Conservation (phyloP, 92 coral and sea anemone species). For the Bergia sp. region DNA sequence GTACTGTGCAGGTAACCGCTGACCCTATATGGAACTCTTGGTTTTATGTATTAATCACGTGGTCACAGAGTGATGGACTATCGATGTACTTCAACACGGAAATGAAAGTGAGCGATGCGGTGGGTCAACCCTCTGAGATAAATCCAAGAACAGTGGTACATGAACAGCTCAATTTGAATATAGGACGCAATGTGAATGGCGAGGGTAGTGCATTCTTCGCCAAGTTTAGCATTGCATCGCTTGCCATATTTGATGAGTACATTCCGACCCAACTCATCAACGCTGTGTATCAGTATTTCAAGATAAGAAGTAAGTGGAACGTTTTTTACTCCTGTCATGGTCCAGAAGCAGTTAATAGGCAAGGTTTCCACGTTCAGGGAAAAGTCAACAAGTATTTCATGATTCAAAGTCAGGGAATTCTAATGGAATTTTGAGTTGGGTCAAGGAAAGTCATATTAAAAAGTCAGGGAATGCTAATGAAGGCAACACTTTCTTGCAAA, state of each 20-base stretch:
- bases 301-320: constrained; percentile 65
- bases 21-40: constrained; percentile 64
- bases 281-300: constrained; percentile 66
- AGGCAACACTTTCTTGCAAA: no score
- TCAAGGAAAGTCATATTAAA: no score
- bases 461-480: no score
- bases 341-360: no score
- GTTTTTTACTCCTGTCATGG: background rate
- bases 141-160: constrained; percentile 53
- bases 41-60: constrained; percentile 76
- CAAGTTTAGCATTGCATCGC: constrained; percentile 76
- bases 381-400: background rate
- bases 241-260: constrained; percentile 85
- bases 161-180: constrained; percentile 77
- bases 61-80: constrained; percentile 86
- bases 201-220: constrained; percentile 80
- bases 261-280: constrained; percentile 67
- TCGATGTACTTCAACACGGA: constrained; percentile 78
- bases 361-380: no score
- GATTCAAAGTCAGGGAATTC: background rate
- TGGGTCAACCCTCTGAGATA: constrained; percentile 53
- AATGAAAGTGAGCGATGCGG: constrained; percentile 54
- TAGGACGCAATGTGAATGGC: constrained; percentile 89
- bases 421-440: no score
- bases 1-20: constrained; percentile 59